Evolutionary conservation across 2,113 vertebrate species (phyloP), one percentile per base, ranked within the genome.

Genomic region (Capra hircus): DNA sequence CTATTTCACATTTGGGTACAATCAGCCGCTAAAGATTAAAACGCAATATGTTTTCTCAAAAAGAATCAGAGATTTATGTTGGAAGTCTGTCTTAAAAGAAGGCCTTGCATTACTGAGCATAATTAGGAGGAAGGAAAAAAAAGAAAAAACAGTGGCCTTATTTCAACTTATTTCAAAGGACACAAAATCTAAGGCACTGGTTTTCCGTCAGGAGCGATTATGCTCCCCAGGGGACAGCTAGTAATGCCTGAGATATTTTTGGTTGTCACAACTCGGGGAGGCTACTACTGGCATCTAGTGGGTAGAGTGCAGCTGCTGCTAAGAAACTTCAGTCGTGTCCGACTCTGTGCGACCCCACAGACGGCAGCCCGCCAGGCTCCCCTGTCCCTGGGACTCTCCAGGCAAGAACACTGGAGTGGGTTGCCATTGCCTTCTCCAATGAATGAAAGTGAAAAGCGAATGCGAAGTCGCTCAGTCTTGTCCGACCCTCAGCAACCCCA

Each of bases 121-220:
- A 81, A 92, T 86, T 52, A 90, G n/a, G 7, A 97, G 71, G 6
- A 36, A 60, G 19, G 7, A 84, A 25, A 55, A 64, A 64, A 57
- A 62, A 40, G 62, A 50, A 48, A 82, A 74, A 52, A 83, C 6
- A 21, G 53, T 82, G 33, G n/a, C 74, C 45, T 96, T 96, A 96
- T 86, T 92, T 94, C 78, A 77, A 94, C 45, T 96, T 96, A 96
- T 83, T 90, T 94, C 78, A 77, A 94, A 89, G 90, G 80, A 4
- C 1, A 84, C 3, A 90, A 48, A 62, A 28, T 45, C 36, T 45
- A 80, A 83, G 52, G 33, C 62, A 53, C 12, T 57, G 25, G 30
- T n/a, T 88, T 64, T 84, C 9, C 25, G 1, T 9, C 16, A 59
- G 9, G 6, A 40, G 36, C 2, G n/a, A 55, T n/a, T 33, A 50